Evolutionary conservation across 2,797 vertebrate species (phyloP), one percentile per base, ranked within the genome.

Genomic region (Pangasius djambal): DNA sequence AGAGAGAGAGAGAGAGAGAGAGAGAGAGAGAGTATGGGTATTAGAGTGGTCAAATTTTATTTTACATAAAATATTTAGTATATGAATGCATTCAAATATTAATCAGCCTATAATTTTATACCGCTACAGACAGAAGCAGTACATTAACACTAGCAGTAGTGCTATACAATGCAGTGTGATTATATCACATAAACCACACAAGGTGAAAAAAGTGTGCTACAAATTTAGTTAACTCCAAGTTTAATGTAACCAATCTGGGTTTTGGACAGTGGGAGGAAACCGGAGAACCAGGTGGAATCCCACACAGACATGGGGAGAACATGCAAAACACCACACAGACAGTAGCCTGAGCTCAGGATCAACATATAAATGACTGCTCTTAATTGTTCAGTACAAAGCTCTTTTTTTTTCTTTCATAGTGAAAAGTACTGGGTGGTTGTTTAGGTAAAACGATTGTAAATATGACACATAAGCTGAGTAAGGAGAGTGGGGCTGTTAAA

Each of bases 391-490:
- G 57, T 63, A 63, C 22, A 28, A 63, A 63, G 13, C 34, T 40
- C 79, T 61, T 13, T 44, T 44, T 6, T 44, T 44, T 44, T 7
- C 44, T 83, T 83, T 79, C 63, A 28, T 55, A 82, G 31, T 78
- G 28, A 25, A 50, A 77, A 44, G 40, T 48, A 48, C 44, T 48
- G 74, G 31, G 8, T 79, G 77, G 18, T 59, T 59, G 37, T 37
- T 81, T 8, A 59, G 15, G 52, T 18, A 31, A 79, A 79, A 79
- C 0, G 2, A 79, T 20, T 34, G n/a, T 57, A 79, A 4, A 1
- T 77, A 50, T 77, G 48, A 79, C 88, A 90, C 89, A 91, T 87
- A 88, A 85, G 89, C 90, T 88, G 89, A 92, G 81, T 91, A 91
- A 90, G 88, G 84, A 88, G 81, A 85, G 86, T 20, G 22, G 4